phyloP scores from a whole-genome alignment of 2,888 invertebrate genomes.

The Lithophane ornitopus region DNA sequence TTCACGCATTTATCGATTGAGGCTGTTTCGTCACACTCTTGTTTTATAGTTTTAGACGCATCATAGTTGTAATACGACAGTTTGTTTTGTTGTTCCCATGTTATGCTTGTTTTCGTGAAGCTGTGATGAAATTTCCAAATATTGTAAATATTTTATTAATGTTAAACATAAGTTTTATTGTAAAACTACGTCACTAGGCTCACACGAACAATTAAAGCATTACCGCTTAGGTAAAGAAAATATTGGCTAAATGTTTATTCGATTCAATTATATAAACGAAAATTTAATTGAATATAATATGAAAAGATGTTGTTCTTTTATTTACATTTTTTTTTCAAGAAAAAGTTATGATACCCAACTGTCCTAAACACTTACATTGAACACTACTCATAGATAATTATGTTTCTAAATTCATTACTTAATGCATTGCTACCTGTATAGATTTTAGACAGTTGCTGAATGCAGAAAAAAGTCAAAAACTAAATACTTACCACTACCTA shows the following conservation, averaged over 20 bases:
- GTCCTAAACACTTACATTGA: neutral
- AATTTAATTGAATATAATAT: conserved; percentile 89
- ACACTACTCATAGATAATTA: neutral
- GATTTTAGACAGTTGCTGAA: neutral
- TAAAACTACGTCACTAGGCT: conserved; percentile 87
- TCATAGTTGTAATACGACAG: conserved; percentile 76
- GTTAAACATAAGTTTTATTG: conserved; percentile 84
- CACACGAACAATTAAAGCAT: conserved; percentile 87
- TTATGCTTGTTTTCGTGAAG: conserved; percentile 90
- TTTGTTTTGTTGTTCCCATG: conserved; percentile 87
- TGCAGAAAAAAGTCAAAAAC: neutral
- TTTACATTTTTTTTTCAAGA: conserved; percentile 54
- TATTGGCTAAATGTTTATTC: conserved; percentile 90
- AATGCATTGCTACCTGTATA: neutral
- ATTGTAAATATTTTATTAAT: conserved; percentile 89
- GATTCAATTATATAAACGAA: conserved; percentile 89
- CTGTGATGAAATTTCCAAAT: conserved; percentile 90
- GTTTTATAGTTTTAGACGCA: conserved; percentile 86
- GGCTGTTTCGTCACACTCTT: conserved; percentile 79
- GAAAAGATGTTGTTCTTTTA: conserved; percentile 74
- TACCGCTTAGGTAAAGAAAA: conserved; percentile 84
- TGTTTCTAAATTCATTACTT: neutral
- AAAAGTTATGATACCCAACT: neutral
- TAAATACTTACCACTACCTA: too few relatives aligned
- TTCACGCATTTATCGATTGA: conserved; percentile 88